Evolutionary conservation across 2,888 invertebrate genomes (phyloP).

Genomic region (Campaea margaritaria): DNA sequence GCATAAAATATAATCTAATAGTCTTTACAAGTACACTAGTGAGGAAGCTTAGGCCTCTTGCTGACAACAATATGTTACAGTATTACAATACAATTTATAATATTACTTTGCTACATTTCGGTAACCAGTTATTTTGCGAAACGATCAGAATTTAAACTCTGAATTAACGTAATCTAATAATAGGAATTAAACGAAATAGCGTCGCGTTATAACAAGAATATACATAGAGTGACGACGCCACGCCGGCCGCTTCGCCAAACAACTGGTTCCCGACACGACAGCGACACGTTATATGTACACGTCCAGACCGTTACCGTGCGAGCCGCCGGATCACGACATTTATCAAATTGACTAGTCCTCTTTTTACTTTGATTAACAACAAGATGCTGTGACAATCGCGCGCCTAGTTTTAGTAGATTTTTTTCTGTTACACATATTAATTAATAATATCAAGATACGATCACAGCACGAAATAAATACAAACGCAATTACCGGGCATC

Average conservation of each 20-base stretch:
- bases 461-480: conserved; percentile 31
- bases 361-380: conserved; percentile 29
- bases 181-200: conserved; percentile 29
- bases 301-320: conserved; percentile 37
- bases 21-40: conserved; percentile 34
- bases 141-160: conserved; percentile 6
- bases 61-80: conserved; percentile 65
- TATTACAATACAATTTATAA: conserved; percentile 47
- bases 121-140: conserved; percentile 33
- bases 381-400: conserved; percentile 31
- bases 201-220: conserved; percentile 32
- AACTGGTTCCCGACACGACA: conserved; percentile 16
- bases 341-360: conserved; percentile 60
- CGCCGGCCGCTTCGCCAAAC: conserved; percentile 8
- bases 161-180: conserved; percentile 21
- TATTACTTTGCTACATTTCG: conserved; percentile 26
- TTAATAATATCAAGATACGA: conserved; percentile 23
- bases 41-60: conserved; percentile 66
- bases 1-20: conserved; percentile 47
- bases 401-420: conserved; percentile 12
- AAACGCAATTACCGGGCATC: conserved; percentile 15
- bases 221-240: conserved; percentile 41
- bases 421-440: conserved; percentile 12
- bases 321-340: conserved; percentile 44
- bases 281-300: conserved; percentile 40